Conservation (phyloP, 2,113 vertebrate genomes). For the Pelobates fuscus region DNA sequence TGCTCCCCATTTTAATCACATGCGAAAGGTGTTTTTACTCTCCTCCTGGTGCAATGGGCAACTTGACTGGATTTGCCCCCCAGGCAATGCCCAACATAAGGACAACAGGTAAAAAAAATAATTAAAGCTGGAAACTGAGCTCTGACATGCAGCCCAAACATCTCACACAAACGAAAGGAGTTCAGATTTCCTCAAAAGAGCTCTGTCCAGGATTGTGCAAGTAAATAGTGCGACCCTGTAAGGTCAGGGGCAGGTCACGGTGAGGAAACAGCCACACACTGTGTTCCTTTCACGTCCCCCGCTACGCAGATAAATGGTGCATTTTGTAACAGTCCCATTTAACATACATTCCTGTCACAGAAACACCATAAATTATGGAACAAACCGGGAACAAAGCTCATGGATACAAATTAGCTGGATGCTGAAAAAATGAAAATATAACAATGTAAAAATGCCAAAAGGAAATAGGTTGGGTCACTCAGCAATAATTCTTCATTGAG, state of each 20-base stretch:
- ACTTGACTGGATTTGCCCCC: too few species aligned
- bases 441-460: conserved; percentile 39
- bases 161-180: conserved; percentile 4
- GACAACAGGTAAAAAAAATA: not conserved
- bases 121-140: not conserved
- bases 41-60: too few species aligned
- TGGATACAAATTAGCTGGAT: conserved; percentile 42
- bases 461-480: conserved; percentile 39
- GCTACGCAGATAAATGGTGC: conserved; percentile 58
- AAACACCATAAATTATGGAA: conserved; percentile 30
- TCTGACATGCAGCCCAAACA: conserved; percentile 14
- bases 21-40: too few species aligned
- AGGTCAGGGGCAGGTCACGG: conserved; percentile 60
- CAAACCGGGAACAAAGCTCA: conserved; percentile 19
- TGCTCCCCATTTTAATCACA: too few species aligned
- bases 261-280: conserved; percentile 35
- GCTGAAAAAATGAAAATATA: conserved; percentile 28
- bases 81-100: too few species aligned
- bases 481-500: conserved; percentile 44
- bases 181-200: not conserved
- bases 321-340: conserved; percentile 64
- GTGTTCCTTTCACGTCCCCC: conserved; percentile 61
- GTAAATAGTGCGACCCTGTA: conserved; percentile 27
- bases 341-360: conserved; percentile 64
- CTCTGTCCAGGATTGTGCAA: not conserved